Percentiles rank a stretch among this genome's conserved stretches.
Evolutionary conservation across 1,140 invertebrate species (phyloP).

Genomic region (Oryctes rhinoceros): DNA sequence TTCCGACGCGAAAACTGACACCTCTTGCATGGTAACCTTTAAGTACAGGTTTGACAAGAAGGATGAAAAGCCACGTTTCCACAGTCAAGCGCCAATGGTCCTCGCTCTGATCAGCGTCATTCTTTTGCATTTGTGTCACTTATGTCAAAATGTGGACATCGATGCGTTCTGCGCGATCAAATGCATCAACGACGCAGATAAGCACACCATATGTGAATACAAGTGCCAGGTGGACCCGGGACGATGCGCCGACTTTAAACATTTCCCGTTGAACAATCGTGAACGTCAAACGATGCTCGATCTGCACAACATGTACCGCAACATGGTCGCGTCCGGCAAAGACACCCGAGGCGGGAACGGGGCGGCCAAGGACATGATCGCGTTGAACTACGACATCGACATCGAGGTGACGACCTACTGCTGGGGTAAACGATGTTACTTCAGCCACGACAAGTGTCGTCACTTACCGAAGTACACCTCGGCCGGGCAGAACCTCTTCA

Average conservation of each 20-base stretch:
- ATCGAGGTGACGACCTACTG: neutral
- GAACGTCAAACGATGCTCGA: conserved; percentile 17
- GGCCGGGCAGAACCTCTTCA: conserved; percentile 14
- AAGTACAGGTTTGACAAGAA: neutral
- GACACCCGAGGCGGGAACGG: conserved; percentile 22
- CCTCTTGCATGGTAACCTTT: neutral
- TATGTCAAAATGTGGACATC: neutral
- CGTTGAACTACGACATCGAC: conserved; percentile 5
- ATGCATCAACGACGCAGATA: neutral
- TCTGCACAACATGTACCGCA: neutral
- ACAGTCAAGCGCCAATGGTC: neutral
- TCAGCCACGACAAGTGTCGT: conserved; percentile 10
- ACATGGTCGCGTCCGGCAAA: conserved; percentile 14
- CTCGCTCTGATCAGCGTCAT: neutral
- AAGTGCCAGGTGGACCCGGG: neutral
- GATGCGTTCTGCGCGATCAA: neutral
- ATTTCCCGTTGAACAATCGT: neutral
- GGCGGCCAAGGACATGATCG: conserved; percentile 13
- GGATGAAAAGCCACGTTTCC: neutral
- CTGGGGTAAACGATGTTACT: conserved; percentile 8
- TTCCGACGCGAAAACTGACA: too few relatives aligned
- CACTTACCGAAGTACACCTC: neutral
- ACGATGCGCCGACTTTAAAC: neutral
- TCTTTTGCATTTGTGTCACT: neutral
- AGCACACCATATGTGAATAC: conserved; percentile 10